These are phyloP conservation scores for Eremophila alpestris DNA, from an alignment of 2,797 vertebrate species.

Conservation along the genomic window DNA sequence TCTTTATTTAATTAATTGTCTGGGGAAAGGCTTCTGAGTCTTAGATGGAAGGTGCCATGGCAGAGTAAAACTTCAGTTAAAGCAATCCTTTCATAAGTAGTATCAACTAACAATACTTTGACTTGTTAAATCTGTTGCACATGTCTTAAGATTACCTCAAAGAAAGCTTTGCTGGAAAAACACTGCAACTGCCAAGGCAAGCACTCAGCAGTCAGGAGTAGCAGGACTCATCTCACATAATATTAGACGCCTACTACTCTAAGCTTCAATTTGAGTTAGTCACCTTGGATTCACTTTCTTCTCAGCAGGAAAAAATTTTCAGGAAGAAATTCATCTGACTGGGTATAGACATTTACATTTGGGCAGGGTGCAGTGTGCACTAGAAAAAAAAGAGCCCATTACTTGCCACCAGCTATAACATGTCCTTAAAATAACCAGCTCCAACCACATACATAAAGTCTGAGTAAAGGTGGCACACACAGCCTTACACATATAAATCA, in stretches of 20 bases:
- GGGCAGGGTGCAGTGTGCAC: background rate
- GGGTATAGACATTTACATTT: background rate
- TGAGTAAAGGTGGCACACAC: background rate
- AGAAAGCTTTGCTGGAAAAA: slow-evolving; percentile 54
- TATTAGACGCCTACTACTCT: slow-evolving; percentile 28
- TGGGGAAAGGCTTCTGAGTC: background rate
- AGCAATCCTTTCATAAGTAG: slow-evolving; percentile 22
- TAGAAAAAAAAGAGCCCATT: background rate
- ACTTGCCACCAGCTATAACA: background rate
- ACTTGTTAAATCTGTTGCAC: slow-evolving; percentile 53
- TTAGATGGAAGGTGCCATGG: background rate
- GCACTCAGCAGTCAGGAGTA: slow-evolving; percentile 25
- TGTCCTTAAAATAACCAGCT: background rate
- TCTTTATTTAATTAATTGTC: slow-evolving; percentile 26
- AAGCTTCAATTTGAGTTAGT: slow-evolving; percentile 37
- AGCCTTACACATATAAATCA: background rate
- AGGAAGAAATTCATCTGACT: slow-evolving; percentile 55
- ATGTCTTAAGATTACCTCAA: slow-evolving; percentile 43
- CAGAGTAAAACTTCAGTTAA: background rate
- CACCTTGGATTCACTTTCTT: slow-evolving; percentile 40
- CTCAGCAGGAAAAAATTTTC: slow-evolving; percentile 23
- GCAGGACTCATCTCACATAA: slow-evolving; percentile 34
- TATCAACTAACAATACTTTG: slow-evolving; percentile 40
- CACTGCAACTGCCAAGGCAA: slow-evolving; percentile 47
- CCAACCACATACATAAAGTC: background rate